Evolutionary conservation across 2,888 invertebrate genomes (phyloP).

Genomic region (Acleris laterana): DNA sequence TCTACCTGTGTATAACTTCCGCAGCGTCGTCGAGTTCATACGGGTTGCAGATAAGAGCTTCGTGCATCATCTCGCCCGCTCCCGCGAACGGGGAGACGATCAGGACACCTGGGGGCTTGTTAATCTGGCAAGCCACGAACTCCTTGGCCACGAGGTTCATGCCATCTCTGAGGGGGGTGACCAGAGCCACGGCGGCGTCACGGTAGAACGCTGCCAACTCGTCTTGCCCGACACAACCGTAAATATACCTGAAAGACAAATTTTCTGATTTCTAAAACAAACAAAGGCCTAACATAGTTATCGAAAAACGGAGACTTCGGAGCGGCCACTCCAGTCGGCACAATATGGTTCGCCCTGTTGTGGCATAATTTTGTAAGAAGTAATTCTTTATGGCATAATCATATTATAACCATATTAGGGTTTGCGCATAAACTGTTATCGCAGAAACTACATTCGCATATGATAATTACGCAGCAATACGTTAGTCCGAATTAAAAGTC

Average conservation of each 20-base stretch:
- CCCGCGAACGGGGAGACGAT: slow-evolving; percentile 96
- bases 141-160: slow-evolving; percentile 97
- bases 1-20: slow-evolving; percentile 91
- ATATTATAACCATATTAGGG: too few relatives aligned
- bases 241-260: slow-evolving; percentile 86
- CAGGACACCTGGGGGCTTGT: slow-evolving; percentile 92
- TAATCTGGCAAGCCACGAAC: slow-evolving; percentile 96
- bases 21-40: slow-evolving; percentile 95
- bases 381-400: too few relatives aligned
- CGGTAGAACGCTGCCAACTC: slow-evolving; percentile 94
- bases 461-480: too few relatives aligned
- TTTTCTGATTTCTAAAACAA: neutral
- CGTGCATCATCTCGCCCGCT: slow-evolving; percentile 97
- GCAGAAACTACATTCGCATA: too few relatives aligned
- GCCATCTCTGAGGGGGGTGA: slow-evolving; percentile 94
- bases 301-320: too few relatives aligned
- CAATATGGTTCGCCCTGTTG: too few relatives aligned
- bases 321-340: too few relatives aligned
- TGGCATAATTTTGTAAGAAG: too few relatives aligned
- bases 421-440: too few relatives aligned
- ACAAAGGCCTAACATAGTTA: too few relatives aligned
- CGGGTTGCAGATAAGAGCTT: slow-evolving; percentile 94
- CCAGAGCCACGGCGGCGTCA: slow-evolving; percentile 93
- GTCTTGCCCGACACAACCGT: slow-evolving; percentile 94
- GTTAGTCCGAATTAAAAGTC: too few relatives aligned